Base-by-base conservation (phyloP, 2,797 vertebrate species). In the Pseudochirops corinnae region DNA sequence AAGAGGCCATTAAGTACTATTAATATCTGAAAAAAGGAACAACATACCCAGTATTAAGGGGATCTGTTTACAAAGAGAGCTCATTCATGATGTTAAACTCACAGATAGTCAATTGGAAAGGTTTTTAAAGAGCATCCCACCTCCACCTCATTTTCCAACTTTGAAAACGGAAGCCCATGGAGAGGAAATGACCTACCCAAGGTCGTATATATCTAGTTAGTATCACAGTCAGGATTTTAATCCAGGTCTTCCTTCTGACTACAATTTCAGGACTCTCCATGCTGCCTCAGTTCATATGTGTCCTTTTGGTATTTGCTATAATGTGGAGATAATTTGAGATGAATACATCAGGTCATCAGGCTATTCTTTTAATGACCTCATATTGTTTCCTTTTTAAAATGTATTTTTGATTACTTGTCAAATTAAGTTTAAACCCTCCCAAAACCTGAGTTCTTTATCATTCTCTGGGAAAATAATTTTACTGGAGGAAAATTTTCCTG, bases 401-500 rank as follows among this genome's bases (percentile, higher is more conserved):
- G 21, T n/a, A 90, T 53, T 95, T 95, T 50, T 94, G 55, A 91
- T 29, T 90, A 74, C 91, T 95, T 55, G 33, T 92, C n/a, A 87
- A 53, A 46, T 52, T 56, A 93, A 31, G 74, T 95, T 96, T 90
- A 56, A 97, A 46, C 31, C 31, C 53, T 67, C n/a, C n/a, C 39
- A 3, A 93, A 93, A 74, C 91, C 57, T 29, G 57, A 98, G 28
- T 92, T 97, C 95, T 97, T 94, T 97, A 95, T 96, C 96, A 92
- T 97, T 97, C 94, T 92, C 95, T 97, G 97, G 56, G 87, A 96
- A 95, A 96, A 97, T 93, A 53, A 90, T 90, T 97, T 95, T 90
- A 96, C 95, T 55, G 87, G 97, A 92, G 91, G 94, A 97, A 92
- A 97, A 93, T 91, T 93, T 96, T 96, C 94, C 93, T 96, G 94